These are phyloP conservation scores for Drosophila hydei DNA, from an alignment of 1,140 invertebrate genomes.

Conservation along the genomic window DNA sequence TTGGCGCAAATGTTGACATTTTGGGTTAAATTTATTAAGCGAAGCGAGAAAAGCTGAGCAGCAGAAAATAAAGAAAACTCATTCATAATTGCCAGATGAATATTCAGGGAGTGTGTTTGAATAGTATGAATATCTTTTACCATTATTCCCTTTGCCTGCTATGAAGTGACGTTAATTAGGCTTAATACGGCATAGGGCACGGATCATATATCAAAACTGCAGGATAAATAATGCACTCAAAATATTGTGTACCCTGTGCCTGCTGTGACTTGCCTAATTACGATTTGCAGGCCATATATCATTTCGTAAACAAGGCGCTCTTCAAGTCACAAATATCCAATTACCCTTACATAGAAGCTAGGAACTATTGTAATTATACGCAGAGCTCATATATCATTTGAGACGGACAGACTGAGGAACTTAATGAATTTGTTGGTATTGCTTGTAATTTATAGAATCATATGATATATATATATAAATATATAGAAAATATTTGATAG, in stretches of 20 bases:
- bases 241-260: not conserved
- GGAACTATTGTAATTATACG: too few species aligned
- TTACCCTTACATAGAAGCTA: not conserved
- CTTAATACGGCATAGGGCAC: not conserved
- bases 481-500: too few species aligned
- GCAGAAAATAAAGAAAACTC: not conserved
- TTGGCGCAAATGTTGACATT: slow-evolving; percentile 14
- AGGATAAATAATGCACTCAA: not conserved
- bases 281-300: slow-evolving; percentile 15
- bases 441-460: too few species aligned
- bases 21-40: slow-evolving; percentile 50
- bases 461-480: too few species aligned
- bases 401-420: too few species aligned
- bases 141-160: not conserved
- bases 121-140: too few species aligned
- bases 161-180: slow-evolving; percentile 17
- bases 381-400: slow-evolving; percentile 42
- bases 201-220: slow-evolving; percentile 14
- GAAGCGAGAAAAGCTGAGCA: not conserved
- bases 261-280: slow-evolving; percentile 1
- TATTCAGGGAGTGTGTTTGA: too few species aligned
- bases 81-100: not conserved
- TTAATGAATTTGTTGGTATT: too few species aligned
- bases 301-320: slow-evolving; percentile 1
- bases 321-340: not conserved